phyloP scores from a whole-genome alignment of 2,797 vertebrate genomes.

The Neostethus bicornis region DNA sequence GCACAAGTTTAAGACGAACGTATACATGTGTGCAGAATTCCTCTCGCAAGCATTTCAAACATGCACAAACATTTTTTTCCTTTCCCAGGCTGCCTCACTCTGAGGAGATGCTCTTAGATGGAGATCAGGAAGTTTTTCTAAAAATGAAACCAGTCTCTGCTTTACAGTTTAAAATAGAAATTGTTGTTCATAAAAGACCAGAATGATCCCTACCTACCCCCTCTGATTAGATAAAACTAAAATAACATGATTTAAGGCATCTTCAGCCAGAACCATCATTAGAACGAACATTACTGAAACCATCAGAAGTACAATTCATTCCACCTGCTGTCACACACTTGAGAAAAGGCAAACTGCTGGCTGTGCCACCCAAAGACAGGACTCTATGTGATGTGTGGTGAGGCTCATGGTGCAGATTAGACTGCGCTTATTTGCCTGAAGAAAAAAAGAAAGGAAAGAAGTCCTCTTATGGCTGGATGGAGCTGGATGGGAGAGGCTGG shows the following conservation, averaged over 20 bases:
- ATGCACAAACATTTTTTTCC: conserved; percentile 67
- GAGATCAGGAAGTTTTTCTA: conserved; percentile 8
- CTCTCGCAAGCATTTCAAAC: conserved; percentile 71
- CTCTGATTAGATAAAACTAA: background rate
- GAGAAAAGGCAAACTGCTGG: conserved; percentile 65
- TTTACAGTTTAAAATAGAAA: background rate
- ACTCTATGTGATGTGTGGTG: conserved; percentile 31
- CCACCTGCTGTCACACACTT: conserved; percentile 66
- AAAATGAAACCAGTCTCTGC: conserved; percentile 3
- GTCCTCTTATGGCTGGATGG: conserved; percentile 29
- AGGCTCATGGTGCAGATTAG: conserved; percentile 62
- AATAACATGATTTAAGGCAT: conserved; percentile 36
- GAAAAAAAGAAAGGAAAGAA: conserved; percentile 22
- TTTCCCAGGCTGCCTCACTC: conserved; percentile 61
- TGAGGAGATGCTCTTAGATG: conserved; percentile 46
- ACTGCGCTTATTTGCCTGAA: conserved; percentile 50
- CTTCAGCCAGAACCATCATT: conserved; percentile 57
- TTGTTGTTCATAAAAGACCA: background rate
- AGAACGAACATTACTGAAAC: conserved; percentile 63
- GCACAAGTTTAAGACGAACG: background rate
- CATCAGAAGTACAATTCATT: conserved; percentile 70
- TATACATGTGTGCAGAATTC: conserved; percentile 58
- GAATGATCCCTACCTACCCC: background rate
- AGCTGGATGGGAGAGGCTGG: conserved; percentile 19
- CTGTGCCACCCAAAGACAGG: conserved; percentile 66